These are phyloP conservation scores for Gobionotothen gibberifrons DNA, from an alignment of 2,797 vertebrate genomes.

Conservation along the genomic window DNA sequence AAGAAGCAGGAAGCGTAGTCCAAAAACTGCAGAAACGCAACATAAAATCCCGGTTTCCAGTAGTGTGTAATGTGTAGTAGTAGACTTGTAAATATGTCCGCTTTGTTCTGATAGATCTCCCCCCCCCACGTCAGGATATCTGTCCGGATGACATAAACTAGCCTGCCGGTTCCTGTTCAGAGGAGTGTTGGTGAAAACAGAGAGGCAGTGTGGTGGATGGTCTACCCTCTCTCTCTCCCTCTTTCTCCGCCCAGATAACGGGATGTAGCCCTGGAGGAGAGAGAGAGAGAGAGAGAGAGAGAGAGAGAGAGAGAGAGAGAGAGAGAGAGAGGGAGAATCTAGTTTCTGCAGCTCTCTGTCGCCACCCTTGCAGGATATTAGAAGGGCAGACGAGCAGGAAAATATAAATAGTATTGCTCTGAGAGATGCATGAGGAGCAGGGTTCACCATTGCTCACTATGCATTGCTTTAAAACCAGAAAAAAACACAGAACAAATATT, in stretches of 20 bases:
- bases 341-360: slow-evolving; percentile 71
- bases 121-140: slow-evolving; percentile 1
- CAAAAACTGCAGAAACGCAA: neutral
- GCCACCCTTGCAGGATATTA: slow-evolving; percentile 62
- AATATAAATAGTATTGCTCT: neutral
- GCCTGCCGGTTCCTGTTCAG: slow-evolving; percentile 57
- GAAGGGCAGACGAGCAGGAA: neutral
- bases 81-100: slow-evolving; percentile 4
- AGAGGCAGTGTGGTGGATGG: slow-evolving; percentile 41
- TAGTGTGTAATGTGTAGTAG: too few relatives aligned
- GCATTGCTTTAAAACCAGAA: neutral
- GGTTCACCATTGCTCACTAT: neutral
- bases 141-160: slow-evolving; percentile 7
- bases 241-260: slow-evolving; percentile 80
- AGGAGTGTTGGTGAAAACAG: slow-evolving; percentile 49
- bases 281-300: slow-evolving; percentile 4
- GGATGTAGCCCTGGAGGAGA: slow-evolving; percentile 55
- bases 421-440: neutral
- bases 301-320: slow-evolving; percentile 5
- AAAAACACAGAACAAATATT: too few relatives aligned
- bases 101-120: slow-evolving; percentile 42
- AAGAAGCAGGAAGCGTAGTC: slow-evolving; percentile 29
- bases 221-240: slow-evolving; percentile 65
- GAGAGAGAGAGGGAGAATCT: slow-evolving; percentile 9
- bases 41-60: slow-evolving; percentile 2